Base-by-base conservation (phyloP, 2,113 vertebrate genomes). In the Xerus inauris region DNA sequence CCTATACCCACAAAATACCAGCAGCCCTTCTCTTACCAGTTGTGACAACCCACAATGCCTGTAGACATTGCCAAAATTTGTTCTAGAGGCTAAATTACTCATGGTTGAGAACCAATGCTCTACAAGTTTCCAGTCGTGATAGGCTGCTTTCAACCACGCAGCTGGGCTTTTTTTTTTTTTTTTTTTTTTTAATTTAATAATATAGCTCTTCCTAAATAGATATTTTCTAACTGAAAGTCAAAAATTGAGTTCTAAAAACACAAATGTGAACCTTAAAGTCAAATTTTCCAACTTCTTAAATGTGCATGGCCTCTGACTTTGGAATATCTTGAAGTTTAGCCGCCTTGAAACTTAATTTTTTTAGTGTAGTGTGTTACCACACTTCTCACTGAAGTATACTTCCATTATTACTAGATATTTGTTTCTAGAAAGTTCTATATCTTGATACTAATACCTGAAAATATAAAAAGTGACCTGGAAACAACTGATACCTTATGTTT, bases 401-500 rank as follows among this genome's bases (percentile, higher is more conserved):
- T 72, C 20, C 47, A 40, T 57, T 38, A 80, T 54, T n/a, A 30
- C 24, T 24, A 85, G 24, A 24, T 17, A 62, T 32, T 40, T 42
- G 38, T 35, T 54, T 40, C 69, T 57, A 19, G 24, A 67, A 32
- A 71, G 38, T 51, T 24, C 79, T 57, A 16, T 16, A 89, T 69
- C 88, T 82, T 83, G 28, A 72, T 69, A 72, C n/a, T 47, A 59
- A 40, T 54, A 83, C 13, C 38, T 42, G 26, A 75, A 90, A 95
- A 79, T 79, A 92, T 5, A 64, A 72, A 94, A 73, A 59, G 35
- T 87, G 32, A 80, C 22, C 54, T 54, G 28, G 57, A 94, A 94
- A 89, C 35, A 94, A 91, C 2, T 59, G n/a, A 79, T 20, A 73
- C 8, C 19, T 69, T 16, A 38, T 76, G 69, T 91, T 81, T 40